phyloP scores from a whole-genome alignment of 2,888 invertebrate species.

The Xestia sexstrigata region DNA sequence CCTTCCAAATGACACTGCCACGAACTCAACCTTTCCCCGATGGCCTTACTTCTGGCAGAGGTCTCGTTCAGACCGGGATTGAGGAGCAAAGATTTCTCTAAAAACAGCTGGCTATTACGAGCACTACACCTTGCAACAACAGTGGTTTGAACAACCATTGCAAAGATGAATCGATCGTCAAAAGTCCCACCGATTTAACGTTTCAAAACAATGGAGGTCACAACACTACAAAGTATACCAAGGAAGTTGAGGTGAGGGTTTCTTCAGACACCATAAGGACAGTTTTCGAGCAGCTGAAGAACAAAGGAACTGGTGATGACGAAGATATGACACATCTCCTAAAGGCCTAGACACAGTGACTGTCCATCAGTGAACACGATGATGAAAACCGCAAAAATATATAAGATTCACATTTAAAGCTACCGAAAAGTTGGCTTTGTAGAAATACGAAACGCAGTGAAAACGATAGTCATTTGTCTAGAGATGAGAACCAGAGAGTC shows the following conservation, averaged over 20 bases:
- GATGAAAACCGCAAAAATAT: background rate
- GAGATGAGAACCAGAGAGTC: background rate
- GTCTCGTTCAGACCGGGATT: background rate
- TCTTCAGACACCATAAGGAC: background rate
- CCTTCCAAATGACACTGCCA: background rate
- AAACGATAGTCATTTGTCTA: background rate
- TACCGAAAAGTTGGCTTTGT: background rate
- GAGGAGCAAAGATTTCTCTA: background rate
- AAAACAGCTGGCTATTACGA: slow-evolving; percentile 16
- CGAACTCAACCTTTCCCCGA: background rate
- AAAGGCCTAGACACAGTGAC: background rate
- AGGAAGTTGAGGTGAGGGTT: slow-evolving; percentile 8
- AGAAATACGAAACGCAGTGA: background rate
- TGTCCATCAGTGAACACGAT: background rate
- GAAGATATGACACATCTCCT: background rate
- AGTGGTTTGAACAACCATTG: background rate
- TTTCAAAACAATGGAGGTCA: background rate
- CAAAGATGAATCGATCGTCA: background rate
- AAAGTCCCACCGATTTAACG: background rate
- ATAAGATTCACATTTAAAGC: background rate
- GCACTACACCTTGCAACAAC: background rate
- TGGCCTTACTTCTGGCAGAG: slow-evolving; percentile 28
- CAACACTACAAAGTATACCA: background rate
- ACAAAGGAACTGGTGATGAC: background rate
- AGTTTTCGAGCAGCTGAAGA: background rate